phyloP scores from a whole-genome alignment of 2,888 invertebrate species.

The Cephus spinipes region DNA sequence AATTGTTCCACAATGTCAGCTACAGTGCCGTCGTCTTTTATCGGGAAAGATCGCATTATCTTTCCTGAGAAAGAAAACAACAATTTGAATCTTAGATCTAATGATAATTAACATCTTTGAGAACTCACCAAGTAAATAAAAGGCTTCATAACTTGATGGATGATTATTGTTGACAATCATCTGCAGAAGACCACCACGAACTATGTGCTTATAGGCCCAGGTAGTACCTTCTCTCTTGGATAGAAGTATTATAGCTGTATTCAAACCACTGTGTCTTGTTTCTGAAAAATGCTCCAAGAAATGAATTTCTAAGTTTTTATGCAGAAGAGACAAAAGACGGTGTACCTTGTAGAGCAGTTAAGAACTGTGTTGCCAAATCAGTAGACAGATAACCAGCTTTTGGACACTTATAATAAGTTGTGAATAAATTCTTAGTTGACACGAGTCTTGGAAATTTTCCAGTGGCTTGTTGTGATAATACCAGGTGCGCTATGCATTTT shows the following conservation, averaged over 20 bases:
- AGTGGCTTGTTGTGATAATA: slow-evolving; percentile 50
- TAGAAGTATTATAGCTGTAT: slow-evolving; percentile 60
- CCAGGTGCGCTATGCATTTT: slow-evolving; percentile 62
- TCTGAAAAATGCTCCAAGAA: slow-evolving; percentile 24
- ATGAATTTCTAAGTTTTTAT: neutral
- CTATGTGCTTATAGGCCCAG: slow-evolving; percentile 64
- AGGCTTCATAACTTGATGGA: slow-evolving; percentile 43
- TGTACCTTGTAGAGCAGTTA: slow-evolving; percentile 61
- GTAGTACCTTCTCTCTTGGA: slow-evolving; percentile 61
- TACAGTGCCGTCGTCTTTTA: slow-evolving; percentile 37
- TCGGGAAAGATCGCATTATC: slow-evolving; percentile 50
- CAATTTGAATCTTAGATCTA: neutral
- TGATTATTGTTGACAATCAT: slow-evolving; percentile 48
- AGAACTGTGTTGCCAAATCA: slow-evolving; percentile 53
- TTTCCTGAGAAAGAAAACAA: slow-evolving; percentile 41
- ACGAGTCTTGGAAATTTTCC: slow-evolving; percentile 53
- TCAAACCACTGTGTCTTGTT: slow-evolving; percentile 37
- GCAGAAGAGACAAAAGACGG: neutral
- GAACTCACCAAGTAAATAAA: slow-evolving; percentile 52
- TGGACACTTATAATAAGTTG: slow-evolving; percentile 63
- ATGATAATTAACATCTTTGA: neutral
- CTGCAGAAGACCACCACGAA: slow-evolving; percentile 42
- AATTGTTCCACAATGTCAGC: slow-evolving; percentile 47
- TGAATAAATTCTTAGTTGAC: slow-evolving; percentile 58
- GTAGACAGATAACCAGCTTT: slow-evolving; percentile 45